Conservation (phyloP, 2,888 invertebrate genomes). For the Stenichneumon culpator region DNA sequence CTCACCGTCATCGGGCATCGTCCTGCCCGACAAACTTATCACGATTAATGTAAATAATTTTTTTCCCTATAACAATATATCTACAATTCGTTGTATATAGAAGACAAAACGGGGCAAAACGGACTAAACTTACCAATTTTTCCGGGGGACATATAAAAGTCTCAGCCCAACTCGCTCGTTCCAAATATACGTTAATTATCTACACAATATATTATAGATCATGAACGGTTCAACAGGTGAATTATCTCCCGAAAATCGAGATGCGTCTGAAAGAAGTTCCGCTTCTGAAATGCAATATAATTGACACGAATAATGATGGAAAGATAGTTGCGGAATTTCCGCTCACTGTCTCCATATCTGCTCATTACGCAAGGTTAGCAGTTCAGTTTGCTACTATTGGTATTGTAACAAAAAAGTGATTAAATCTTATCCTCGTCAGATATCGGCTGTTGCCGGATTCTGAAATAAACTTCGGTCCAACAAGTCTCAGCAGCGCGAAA, state of each 20-base stretch:
- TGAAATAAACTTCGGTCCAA: slow-evolving; percentile 88
- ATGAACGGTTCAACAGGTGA: slow-evolving; percentile 66
- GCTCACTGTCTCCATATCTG: slow-evolving; percentile 75
- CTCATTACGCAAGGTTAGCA: slow-evolving; percentile 75
- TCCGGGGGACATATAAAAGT: too few relatives aligned
- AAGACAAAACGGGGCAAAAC: too few relatives aligned
- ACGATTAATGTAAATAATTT: slow-evolving; percentile 70
- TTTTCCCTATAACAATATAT: not conserved
- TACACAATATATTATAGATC: not conserved
- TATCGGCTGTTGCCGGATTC: slow-evolving; percentile 87
- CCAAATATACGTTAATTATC: too few relatives aligned
- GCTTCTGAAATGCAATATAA: slow-evolving; percentile 75
- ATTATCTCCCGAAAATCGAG: slow-evolving; percentile 73
- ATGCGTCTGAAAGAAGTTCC: slow-evolving; percentile 72
- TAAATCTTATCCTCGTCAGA: slow-evolving; percentile 79
- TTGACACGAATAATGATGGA: slow-evolving; percentile 73
- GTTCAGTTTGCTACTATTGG: slow-evolving; percentile 72
- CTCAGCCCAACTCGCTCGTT: too few relatives aligned
- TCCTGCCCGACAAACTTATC: slow-evolving; percentile 71
- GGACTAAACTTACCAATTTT: too few relatives aligned
- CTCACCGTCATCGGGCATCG: slow-evolving; percentile 72
- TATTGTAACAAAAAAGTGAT: not conserved
- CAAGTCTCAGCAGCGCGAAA: slow-evolving; percentile 86
- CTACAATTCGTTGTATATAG: not conserved
- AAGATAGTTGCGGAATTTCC: slow-evolving; percentile 77